These are phyloP conservation scores for Hylia prasina DNA, from an alignment of 2,113 vertebrate species.

Conservation along the genomic window DNA sequence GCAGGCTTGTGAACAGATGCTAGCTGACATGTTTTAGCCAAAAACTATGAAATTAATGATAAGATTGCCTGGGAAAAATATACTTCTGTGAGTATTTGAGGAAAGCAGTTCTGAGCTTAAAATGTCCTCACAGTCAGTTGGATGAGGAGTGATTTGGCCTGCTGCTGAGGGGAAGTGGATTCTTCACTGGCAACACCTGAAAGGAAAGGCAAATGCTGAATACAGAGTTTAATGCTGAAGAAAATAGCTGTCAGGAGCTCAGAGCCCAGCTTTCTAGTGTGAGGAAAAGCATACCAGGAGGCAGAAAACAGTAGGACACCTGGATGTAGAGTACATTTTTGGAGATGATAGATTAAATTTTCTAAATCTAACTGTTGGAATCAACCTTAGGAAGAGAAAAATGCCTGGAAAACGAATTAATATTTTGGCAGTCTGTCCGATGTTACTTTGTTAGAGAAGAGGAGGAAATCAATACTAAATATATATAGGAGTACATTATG, in stretches of 20 bases:
- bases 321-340: neutral
- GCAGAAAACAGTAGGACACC: neutral
- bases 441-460: neutral
- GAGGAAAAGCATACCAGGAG: neutral
- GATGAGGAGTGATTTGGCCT: neutral
- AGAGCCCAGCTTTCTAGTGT: neutral
- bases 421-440: neutral
- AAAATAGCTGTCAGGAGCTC: neutral
- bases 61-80: constrained; percentile 48
- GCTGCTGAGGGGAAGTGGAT: neutral
- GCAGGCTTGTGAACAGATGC: constrained; percentile 22
- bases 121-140: neutral
- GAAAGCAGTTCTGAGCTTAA: constrained; percentile 3
- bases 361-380: constrained; percentile 15
- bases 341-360: constrained; percentile 11
- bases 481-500: constrained; percentile 27
- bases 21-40: constrained; percentile 24
- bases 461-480: constrained; percentile 45
- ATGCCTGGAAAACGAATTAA: neutral
- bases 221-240: neutral
- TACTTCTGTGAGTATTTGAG: constrained; percentile 6
- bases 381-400: constrained; percentile 5
- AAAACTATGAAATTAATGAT: constrained; percentile 28
- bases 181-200: constrained; percentile 23
- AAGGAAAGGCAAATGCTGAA: neutral